A percentile compares a stretch with the other conserved stretches of the same genome.
Evolutionary conservation across 35 echinoderm and acorn worm species (phyloP).

Genomic region (Apostichopus parvimensis): DNA sequence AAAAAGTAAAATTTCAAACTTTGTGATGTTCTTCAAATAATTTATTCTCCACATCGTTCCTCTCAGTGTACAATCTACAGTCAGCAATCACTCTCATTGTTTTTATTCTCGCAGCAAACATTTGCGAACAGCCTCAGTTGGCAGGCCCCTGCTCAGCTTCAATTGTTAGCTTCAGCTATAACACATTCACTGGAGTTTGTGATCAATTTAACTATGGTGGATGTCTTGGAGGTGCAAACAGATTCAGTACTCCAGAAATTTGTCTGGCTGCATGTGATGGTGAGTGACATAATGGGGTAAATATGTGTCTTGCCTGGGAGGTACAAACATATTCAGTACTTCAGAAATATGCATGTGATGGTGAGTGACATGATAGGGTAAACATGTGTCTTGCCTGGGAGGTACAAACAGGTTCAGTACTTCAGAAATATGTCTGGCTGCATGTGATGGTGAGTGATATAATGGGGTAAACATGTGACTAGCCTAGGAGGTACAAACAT

Average conservation of each 20-base stretch:
- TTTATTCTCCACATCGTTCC: no score
- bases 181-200: background rate
- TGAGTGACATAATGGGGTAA: no score
- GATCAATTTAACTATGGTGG: background rate
- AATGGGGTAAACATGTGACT: no score
- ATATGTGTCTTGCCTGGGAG: background rate
- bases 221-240: constrained; percentile 1
- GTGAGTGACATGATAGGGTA: no score
- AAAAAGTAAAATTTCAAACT: no score
- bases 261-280: background rate
- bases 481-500: background rate
- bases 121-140: background rate
- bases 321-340: background rate
- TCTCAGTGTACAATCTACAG: no score
- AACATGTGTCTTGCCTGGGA: background rate
- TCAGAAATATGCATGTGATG: background rate
- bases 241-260: background rate
- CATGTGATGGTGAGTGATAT: no score
- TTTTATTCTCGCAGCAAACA: background rate
- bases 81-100: no score
- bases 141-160: background rate
- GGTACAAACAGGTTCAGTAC: background rate
- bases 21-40: no score
- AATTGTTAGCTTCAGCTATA: background rate
- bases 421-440: background rate